Base-by-base conservation (phyloP, 2,888 invertebrate genomes). In the Creontiades dilutus region DNA sequence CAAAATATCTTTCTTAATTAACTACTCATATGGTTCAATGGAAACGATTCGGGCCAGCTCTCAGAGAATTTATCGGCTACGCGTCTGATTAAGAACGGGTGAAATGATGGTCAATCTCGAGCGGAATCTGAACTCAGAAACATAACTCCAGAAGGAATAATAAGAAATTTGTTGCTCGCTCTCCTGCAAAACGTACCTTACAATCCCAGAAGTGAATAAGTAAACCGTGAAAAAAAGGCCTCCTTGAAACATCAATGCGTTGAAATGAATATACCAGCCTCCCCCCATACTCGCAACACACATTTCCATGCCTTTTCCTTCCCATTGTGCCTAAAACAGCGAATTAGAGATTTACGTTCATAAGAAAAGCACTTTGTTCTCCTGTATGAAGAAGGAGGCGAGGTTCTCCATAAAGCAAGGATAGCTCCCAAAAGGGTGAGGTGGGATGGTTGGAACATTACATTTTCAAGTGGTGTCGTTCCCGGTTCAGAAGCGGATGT, bases 401-500 rank as follows among this genome's bases (percentile, higher is more conserved):
- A 16, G 78, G 82, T 14, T 19, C 48, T 48, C 23, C 82, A 82
- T 82, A 82, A 82, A 82, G 82, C 82, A 82, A 23, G 55, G 48
- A 82, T 48, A 52, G 28, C 37, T 16, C 47, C 23, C 28, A 81
- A 47, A 23, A 23, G 47, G 48, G 48, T 16, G 81, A 13, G 48
- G 23, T 11, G 52, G 55, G 52, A 52, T 82, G 55, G 82, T 82
- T 13, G 82, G 47, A 37, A 28, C 78, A 87, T 87, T 87, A 76
- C 78, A 48, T 48, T 76, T 87, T 76, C 75, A 87, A 87, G 76
- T 27, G 75, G 75, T 87, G 87, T 87, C 87, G 75, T 55, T 87
- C 68, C 46, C 61, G 46, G 47, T 52, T 52, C 75, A 14, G 46
- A 28, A 76, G 48, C 19, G 52, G 75, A 86, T 68, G 47, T 57